phyloP scores from a whole-genome alignment of 2,888 invertebrate genomes.

The Tricholauxania praeusta region DNA sequence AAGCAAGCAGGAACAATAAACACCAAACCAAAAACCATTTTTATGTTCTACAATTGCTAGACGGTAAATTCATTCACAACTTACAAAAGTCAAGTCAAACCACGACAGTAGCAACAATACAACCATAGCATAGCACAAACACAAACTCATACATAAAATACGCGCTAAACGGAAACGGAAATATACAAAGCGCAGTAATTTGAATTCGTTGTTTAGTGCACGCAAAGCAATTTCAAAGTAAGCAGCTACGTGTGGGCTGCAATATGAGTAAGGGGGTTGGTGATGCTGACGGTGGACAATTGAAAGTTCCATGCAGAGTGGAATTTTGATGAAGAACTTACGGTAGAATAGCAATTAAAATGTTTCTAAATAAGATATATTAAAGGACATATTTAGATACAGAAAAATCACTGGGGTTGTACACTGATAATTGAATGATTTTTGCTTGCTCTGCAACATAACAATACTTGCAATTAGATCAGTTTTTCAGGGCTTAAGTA shows the following conservation, averaged over 20 bases:
- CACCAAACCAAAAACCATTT: slow-evolving; percentile 6
- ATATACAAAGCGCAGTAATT: background rate
- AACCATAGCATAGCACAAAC: background rate
- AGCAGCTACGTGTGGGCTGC: background rate
- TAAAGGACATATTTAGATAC: too few relatives aligned
- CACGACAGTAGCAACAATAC: background rate
- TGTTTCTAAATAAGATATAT: too few relatives aligned
- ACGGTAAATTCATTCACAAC: background rate
- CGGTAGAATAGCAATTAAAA: too few relatives aligned
- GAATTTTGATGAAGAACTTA: too few relatives aligned
- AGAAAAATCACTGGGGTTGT: too few relatives aligned
- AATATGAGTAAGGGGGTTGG: background rate
- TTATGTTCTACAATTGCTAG: background rate
- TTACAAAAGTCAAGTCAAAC: background rate
- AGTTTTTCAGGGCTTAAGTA: too few relatives aligned
- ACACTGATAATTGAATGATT: too few relatives aligned
- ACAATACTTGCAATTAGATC: too few relatives aligned
- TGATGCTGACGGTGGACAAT: background rate
- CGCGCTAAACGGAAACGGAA: slow-evolving; percentile 5
- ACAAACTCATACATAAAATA: slow-evolving; percentile 2
- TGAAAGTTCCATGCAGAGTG: too few relatives aligned
- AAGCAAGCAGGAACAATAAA: too few relatives aligned
- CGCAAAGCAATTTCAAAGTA: slow-evolving; percentile 6
- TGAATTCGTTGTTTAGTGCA: background rate
- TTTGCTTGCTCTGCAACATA: too few relatives aligned